Evolutionary conservation across 2,113 vertebrate species (phyloP), one percentile per base, ranked within the genome.

Genomic region (Brachypodius melanocephalos): DNA sequence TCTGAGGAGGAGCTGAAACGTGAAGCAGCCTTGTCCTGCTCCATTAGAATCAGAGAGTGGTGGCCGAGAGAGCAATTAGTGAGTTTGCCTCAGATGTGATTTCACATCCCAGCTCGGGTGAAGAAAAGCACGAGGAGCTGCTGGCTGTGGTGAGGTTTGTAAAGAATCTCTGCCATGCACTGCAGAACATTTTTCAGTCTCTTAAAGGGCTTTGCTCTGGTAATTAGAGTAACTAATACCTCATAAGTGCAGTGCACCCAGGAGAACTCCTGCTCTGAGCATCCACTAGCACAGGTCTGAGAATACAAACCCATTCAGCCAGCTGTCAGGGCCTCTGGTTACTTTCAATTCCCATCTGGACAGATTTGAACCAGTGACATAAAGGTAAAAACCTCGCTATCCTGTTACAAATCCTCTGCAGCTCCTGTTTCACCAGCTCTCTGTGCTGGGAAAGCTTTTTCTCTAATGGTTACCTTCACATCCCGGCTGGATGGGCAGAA

Each of bases 191-290:
- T 52, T 49, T 7, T 40, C 25, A 29, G n/a, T 42, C 43, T 26
- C 74, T 43, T 22, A 7, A 45, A 55, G 31, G 36, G 66, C 40
- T 85, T 36, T 91, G 74, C 24, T 5, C 25, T 69, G 65, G 51
- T 71, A 45, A 69, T 52, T 57, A 21, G 45, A 42, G 68, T 24
- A 38, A 61, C 22, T 24, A 69, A 61, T 26, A 14, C 12, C 34
- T 31, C 0, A 0, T 6, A 40, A 36, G 16, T 36, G 45, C 57
- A n/a, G 17, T 4, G 20, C 2, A 2, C 12, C 14, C 5, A 12
- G 57, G 80, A 42, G 62, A 63, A 1, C 2, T 9, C 42, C 43
- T 59, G 85, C 74, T 72, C 32, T 18, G 24, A 65, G 69, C 40
- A 32, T 40, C 82, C 46, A 5, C 63, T 73, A 80, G 18, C 71